Conservation (phyloP, 2,797 vertebrate species). For the Takifugu ocellatus region DNA sequence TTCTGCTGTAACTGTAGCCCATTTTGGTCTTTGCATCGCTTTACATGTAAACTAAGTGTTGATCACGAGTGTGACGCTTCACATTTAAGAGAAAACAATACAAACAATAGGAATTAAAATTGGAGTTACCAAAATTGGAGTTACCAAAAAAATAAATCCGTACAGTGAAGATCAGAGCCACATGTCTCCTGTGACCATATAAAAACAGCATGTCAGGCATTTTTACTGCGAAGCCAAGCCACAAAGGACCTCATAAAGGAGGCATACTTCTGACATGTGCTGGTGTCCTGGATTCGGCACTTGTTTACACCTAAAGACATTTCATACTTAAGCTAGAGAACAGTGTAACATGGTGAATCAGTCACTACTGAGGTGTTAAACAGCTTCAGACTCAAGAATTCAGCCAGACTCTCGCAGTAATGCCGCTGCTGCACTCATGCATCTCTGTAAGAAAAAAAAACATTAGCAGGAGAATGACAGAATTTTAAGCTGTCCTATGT, state of each 20-base stretch:
- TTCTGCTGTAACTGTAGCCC: neutral
- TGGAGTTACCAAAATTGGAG: too few species aligned
- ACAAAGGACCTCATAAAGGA: slow-evolving; percentile 8
- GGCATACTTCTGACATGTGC: too few species aligned
- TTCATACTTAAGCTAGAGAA: neutral
- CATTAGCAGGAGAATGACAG: slow-evolving; percentile 22
- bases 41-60: too few species aligned
- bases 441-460: slow-evolving; percentile 8
- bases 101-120: neutral
- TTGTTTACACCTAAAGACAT: neutral
- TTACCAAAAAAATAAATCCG: neutral
- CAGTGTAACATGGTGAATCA: neutral
- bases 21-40: too few species aligned
- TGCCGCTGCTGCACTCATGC: slow-evolving; percentile 18
- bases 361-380: neutral
- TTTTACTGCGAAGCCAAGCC: slow-evolving; percentile 25
- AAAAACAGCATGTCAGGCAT: neutral
- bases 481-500: slow-evolving; percentile 49
- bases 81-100: too few species aligned
- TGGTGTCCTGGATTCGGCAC: neutral
- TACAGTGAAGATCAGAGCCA: neutral
- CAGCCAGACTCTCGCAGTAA: slow-evolving; percentile 1
- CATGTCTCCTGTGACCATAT: neutral
- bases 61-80: too few species aligned
- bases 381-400: slow-evolving; percentile 4